Evolutionary conservation across 2,888 invertebrate species (phyloP), one percentile per base, ranked within the genome.

Genomic region (Eremobia ochroleuca): DNA sequence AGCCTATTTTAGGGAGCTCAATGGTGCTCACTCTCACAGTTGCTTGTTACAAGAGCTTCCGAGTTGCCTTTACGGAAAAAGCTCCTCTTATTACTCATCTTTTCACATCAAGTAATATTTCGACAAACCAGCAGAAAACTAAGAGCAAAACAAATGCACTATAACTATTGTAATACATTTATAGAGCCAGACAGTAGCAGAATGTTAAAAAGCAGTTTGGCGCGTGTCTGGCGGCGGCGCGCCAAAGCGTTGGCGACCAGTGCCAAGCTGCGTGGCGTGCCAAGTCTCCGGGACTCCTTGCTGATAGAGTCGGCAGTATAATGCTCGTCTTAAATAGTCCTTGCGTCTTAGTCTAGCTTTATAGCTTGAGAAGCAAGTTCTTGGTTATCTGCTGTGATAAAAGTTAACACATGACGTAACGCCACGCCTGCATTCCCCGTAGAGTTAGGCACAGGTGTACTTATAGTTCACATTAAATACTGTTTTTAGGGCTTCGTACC

Each of bases 191-290:
- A 76, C 67, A 49, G 49, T 55, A 37, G 71, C 64, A 67, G 74
- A 76, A 65, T 73, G 73, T 78, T 81, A 80, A 81, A 64, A 72
- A 66, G 68, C 65, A 71, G 73, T 85, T 87, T 86, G 86, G 86
- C 86, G 72, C 62, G 68, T 49, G 37, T 52, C 37, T 68, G 68
- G 65, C 43, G 65, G 37, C 28, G 15, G n/a, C 18, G 43, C 59
- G 86, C 86, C 86, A 86, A 77, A 59, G 66, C 52, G 58, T 62
- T 59, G 69, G 58, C 59, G 6, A 40, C 49, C 46, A 37, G 15
- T 83, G 88, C 88, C 86, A 86, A 80, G 55, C 37, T 58, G 64
- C 25, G 25, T 31, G 46, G 69, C 59, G 62, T 74, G 82, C 76
- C 77, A 82, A 77, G 43, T 66, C 34, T n/a, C 4, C n/a, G 31